Conservation (phyloP, 2,888 invertebrate genomes). For the Leptogaster cylindrica region DNA sequence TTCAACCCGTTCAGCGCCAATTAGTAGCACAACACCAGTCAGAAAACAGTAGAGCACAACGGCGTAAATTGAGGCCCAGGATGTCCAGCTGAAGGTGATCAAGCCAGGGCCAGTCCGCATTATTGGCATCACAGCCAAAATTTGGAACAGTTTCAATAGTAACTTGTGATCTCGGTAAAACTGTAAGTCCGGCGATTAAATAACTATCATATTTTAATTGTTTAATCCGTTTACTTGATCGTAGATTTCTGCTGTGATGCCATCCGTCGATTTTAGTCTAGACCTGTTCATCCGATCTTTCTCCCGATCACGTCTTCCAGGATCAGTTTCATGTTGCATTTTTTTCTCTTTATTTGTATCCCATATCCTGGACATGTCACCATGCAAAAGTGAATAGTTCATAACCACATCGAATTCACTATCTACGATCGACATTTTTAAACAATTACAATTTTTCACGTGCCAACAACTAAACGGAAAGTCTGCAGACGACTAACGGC, state of each 20-base stretch:
- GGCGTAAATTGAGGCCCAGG: conserved; percentile 68
- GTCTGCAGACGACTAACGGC: too few species aligned
- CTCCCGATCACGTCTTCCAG: conserved; percentile 43
- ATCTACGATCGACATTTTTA: too few species aligned
- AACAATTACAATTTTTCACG: too few species aligned
- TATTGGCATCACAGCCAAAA: conserved; percentile 71
- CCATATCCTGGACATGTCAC: conserved; percentile 43
- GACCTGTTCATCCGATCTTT: conserved; percentile 59
- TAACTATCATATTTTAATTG: conserved; percentile 8
- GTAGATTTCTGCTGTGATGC: conserved; percentile 67
- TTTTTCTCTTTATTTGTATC: conserved; percentile 16
- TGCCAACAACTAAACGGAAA: too few species aligned
- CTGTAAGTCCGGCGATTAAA: too few species aligned
- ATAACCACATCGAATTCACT: conserved; percentile 45
- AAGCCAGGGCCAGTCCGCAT: conserved; percentile 64
- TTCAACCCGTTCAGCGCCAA: conserved; percentile 69
- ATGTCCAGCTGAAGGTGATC: conserved; percentile 71
- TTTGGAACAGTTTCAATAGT: conserved; percentile 67
- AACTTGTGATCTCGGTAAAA: conserved; percentile 73
- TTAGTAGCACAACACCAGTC: conserved; percentile 66
- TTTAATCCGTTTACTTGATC: conserved; percentile 57
- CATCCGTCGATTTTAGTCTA: conserved; percentile 66
- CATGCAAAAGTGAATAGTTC: conserved; percentile 45
- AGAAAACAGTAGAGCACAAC: conserved; percentile 68
- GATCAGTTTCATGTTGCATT: background rate